Percentiles rank a stretch among this genome's conserved stretches.
Conservation (phyloP, 1,140 invertebrate genomes). For the Caenorhabditis tropicalis region DNA sequence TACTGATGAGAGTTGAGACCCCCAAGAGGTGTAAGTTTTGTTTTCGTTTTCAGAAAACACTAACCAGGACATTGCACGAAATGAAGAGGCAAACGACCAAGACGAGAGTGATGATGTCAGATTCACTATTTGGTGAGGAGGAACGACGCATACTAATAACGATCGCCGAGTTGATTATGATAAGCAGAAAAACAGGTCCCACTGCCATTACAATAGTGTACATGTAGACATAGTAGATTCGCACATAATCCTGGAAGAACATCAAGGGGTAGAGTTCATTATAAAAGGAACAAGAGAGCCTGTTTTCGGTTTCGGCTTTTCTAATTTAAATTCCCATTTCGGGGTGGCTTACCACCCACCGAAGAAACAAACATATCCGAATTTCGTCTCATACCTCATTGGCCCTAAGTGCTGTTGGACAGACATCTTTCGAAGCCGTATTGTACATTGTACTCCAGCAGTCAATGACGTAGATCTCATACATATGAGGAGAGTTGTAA, state of each 20-base stretch:
- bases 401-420: constrained; percentile 62
- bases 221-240: constrained; percentile 64
- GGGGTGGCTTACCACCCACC: background rate
- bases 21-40: background rate
- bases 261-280: background rate
- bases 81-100: constrained; percentile 67
- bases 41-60: background rate
- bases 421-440: constrained; percentile 61
- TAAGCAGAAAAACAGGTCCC: constrained; percentile 62
- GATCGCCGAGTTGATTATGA: constrained; percentile 62
- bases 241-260: constrained; percentile 58
- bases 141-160: constrained; percentile 55
- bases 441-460: constrained; percentile 63
- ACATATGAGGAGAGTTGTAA: constrained; percentile 65
- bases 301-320: background rate
- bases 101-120: constrained; percentile 64
- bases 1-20: too few relatives aligned
- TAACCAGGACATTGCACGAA: constrained; percentile 64
- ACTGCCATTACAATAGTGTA: constrained; percentile 67
- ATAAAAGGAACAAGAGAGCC: background rate
- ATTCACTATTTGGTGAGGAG: constrained; percentile 19
- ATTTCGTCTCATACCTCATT: constrained; percentile 49
- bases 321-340: constrained; percentile 1
- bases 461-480: constrained; percentile 65
- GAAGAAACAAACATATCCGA: background rate